These are phyloP conservation scores for Drosophila putrida DNA, from an alignment of 2,888 invertebrate species.

Conservation along the genomic window DNA sequence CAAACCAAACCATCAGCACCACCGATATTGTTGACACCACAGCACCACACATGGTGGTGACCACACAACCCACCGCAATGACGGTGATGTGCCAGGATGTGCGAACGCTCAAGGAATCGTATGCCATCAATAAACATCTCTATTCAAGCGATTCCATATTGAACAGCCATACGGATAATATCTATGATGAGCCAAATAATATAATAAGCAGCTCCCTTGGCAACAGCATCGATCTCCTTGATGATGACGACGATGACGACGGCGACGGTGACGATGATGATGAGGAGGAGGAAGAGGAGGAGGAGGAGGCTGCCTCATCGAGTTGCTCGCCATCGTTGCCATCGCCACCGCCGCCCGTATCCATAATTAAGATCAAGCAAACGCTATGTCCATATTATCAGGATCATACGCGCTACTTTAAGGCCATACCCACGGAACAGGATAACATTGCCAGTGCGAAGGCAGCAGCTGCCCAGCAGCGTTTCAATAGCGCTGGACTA, in stretches of 20 bases:
- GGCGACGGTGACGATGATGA: conserved; percentile 51
- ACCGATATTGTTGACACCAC: conserved; percentile 11
- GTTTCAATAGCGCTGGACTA: conserved; percentile 80
- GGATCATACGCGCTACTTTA: conserved; percentile 83
- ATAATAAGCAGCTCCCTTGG: conserved; percentile 82
- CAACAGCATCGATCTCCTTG: conserved; percentile 81
- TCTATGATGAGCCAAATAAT: conserved; percentile 85
- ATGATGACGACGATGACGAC: conserved; percentile 55
- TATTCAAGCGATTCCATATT: conserved; percentile 85
- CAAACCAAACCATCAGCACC: too few species aligned
- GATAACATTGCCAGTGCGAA: conserved; percentile 80
- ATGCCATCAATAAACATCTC: conserved; percentile 82
- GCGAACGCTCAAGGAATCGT: conserved; percentile 78
- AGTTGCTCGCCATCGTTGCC: conserved; percentile 74
- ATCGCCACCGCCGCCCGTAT: conserved; percentile 79
- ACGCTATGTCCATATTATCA: conserved; percentile 83
- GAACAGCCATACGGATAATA: conserved; percentile 84
- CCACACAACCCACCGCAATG: conserved; percentile 21
- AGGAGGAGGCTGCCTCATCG: conserved; percentile 72
- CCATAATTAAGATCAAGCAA: conserved; percentile 78
- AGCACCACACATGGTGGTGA: conserved; percentile 27
- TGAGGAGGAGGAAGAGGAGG: conserved; percentile 33
- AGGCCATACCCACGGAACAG: conserved; percentile 84
- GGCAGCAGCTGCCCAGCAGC: conserved; percentile 79
- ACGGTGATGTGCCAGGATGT: conserved; percentile 24